These are phyloP conservation scores for Panulirus ornatus DNA, from an alignment of 1,140 invertebrate species.

Conservation along the genomic window DNA sequence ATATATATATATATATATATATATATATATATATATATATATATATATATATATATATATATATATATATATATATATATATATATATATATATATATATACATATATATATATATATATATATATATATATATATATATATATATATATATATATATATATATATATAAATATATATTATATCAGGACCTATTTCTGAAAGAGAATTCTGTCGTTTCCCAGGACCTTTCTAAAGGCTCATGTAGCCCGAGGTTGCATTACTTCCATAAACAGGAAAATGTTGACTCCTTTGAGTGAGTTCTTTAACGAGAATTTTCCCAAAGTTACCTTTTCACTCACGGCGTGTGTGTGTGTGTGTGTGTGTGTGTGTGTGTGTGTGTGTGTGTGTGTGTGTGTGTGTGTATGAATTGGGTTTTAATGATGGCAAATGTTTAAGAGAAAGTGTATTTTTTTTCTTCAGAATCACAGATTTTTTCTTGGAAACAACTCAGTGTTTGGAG, in stretches of 20 bases:
- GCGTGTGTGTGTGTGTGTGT: background rate
- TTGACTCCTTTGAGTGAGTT: background rate
- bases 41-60: slow-evolving; percentile 54
- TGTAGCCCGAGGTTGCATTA: too few species aligned
- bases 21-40: slow-evolving; percentile 34
- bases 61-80: slow-evolving; percentile 50
- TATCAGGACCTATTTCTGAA: background rate
- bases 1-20: slow-evolving; percentile 4
- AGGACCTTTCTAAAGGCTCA: too few species aligned
- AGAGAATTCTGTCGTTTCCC: background rate
- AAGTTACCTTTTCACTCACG: background rate
- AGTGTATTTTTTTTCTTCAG: background rate
- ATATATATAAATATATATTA: background rate
- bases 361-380: slow-evolving; percentile 11
- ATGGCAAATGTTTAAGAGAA: too few species aligned
- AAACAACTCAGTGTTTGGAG: background rate
- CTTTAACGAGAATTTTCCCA: background rate
- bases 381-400: too few species aligned
- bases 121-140: slow-evolving; percentile 38
- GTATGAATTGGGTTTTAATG: too few species aligned
- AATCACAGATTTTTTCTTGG: background rate
- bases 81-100: slow-evolving; percentile 59
- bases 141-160: slow-evolving; percentile 32
- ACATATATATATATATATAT: slow-evolving; percentile 29
- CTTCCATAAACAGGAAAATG: background rate